These are phyloP conservation scores for Lithophane leautieri DNA, from an alignment of 2,888 invertebrate species.

Conservation along the genomic window DNA sequence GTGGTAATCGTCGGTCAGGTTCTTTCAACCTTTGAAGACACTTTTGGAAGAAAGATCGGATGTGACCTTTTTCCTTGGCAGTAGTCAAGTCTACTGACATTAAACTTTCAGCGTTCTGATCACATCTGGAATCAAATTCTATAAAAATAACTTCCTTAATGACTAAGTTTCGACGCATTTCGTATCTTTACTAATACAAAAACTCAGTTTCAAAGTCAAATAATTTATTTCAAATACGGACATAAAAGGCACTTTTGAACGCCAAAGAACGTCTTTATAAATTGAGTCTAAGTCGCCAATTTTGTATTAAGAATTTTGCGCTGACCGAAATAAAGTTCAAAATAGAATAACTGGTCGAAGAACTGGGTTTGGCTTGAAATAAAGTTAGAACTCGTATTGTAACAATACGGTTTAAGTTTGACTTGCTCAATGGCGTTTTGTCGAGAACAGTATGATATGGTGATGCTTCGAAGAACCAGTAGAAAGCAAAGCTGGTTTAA, in stretches of 20 bases:
- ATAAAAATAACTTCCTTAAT: conserved; percentile 5
- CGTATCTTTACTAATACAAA: neutral
- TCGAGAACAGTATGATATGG: neutral
- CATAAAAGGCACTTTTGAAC: no score
- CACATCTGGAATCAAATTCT: conserved; percentile 83
- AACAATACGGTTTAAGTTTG: neutral
- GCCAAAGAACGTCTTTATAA: neutral
- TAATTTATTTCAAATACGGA: no score
- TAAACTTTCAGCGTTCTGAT: conserved; percentile 90
- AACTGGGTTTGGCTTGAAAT: neutral
- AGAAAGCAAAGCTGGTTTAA: neutral
- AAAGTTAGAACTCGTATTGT: neutral
- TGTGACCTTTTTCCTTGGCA: conserved; percentile 95
- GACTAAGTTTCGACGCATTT: neutral
- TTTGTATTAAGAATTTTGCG: neutral
- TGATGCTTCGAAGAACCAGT: neutral
- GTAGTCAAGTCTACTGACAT: conserved; percentile 95
- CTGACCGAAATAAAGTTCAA: neutral
- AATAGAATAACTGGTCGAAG: neutral
- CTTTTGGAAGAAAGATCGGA: conserved; percentile 96
- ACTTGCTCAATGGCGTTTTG: neutral
- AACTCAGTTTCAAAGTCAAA: neutral
- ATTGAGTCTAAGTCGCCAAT: neutral
- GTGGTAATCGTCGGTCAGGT: conserved; percentile 96
- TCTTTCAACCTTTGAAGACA: conserved; percentile 96